Evolutionary conservation across 2,888 invertebrate genomes (phyloP), one percentile per base, ranked within the genome.

Genomic region (Agrotis exclamationis): DNA sequence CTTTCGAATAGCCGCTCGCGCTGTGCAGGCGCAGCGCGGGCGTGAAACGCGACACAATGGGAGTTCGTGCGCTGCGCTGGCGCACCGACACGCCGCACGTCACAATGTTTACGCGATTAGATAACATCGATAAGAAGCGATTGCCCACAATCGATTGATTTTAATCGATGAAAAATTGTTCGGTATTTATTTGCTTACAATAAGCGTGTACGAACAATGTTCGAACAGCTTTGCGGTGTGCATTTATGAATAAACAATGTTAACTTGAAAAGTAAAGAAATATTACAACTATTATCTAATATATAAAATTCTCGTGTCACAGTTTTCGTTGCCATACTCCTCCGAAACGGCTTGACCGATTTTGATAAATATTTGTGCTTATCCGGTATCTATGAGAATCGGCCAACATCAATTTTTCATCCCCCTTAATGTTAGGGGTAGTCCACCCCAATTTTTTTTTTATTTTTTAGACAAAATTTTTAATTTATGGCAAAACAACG

Each of bases 51-150:
- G 86, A 89, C 91, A 93, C 93, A 93, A 93, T 91, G 85, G 87
- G 81, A 87, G 86, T 84, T 93, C 93, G 93, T 93, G 92, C 88
- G 83, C 83, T 71, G 75, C 83, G 83, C 80, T 60, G 76, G 84
- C 76, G 80, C 84, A 69, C 82, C 82, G 71, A 84, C 88, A 84
- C 88, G 85, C 87, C 84, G 85, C 79, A 88, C 89, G 92, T 94
- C 93, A 90, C 92, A 94, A 94, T 94, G 93, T 94, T 94, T 94
- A 94, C 92, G 92, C 92, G 92, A 88, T 89, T 87, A 89, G 93
- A 93, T 90, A 87, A 83, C 86, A 91, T 91, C 90, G 88, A 90
- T 90, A 88, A 86, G 87, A 88, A 70, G 76, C 90, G 86, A 89
- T 89, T 87, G 90, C 84, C 85, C 84, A 87, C 86, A 82, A 88